These are phyloP conservation scores for Pampus argenteus DNA, from an alignment of 2,797 vertebrate species.

Conservation along the genomic window DNA sequence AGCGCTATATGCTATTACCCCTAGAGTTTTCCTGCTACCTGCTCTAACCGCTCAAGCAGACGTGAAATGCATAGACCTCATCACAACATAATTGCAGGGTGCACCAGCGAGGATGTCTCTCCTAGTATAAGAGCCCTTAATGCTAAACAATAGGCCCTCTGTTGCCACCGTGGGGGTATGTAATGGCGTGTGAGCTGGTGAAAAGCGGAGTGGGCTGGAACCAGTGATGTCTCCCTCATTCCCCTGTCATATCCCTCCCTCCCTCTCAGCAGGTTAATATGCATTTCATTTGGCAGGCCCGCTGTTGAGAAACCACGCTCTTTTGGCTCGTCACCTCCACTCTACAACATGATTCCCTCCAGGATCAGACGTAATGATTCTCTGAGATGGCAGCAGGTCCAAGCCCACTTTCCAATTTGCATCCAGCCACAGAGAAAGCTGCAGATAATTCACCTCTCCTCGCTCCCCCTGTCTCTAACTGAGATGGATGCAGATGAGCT, in stretches of 20 bases:
- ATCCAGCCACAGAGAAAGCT: conserved; percentile 59
- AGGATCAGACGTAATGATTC: conserved; percentile 60
- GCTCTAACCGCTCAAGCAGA: conserved; percentile 36
- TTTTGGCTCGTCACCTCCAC: conserved; percentile 55
- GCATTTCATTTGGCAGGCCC: conserved; percentile 72
- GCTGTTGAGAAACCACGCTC: conserved; percentile 50
- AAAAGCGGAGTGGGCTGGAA: conserved; percentile 52
- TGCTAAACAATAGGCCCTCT: conserved; percentile 63
- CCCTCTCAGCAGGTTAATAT: conserved; percentile 62
- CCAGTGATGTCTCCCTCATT: conserved; percentile 52
- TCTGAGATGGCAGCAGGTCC: conserved; percentile 68
- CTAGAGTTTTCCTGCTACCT: conserved; percentile 20
- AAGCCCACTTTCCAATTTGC: conserved; percentile 56
- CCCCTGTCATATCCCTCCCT: conserved; percentile 16
- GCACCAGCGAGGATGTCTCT: conserved; percentile 52
- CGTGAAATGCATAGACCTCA: conserved; percentile 60
- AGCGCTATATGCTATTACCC: neutral
- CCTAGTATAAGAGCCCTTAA: conserved; percentile 57
- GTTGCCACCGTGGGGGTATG: conserved; percentile 57
- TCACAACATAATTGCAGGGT: conserved; percentile 67
- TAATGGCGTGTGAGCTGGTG: conserved; percentile 48
- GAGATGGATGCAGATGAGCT: conserved; percentile 76
- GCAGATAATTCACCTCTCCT: conserved; percentile 65
- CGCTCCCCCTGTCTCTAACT: conserved; percentile 66
- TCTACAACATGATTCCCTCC: conserved; percentile 45